Evolutionary conservation across 2,113 vertebrate species (phyloP).

Genomic region (Charadrius vociferus): DNA sequence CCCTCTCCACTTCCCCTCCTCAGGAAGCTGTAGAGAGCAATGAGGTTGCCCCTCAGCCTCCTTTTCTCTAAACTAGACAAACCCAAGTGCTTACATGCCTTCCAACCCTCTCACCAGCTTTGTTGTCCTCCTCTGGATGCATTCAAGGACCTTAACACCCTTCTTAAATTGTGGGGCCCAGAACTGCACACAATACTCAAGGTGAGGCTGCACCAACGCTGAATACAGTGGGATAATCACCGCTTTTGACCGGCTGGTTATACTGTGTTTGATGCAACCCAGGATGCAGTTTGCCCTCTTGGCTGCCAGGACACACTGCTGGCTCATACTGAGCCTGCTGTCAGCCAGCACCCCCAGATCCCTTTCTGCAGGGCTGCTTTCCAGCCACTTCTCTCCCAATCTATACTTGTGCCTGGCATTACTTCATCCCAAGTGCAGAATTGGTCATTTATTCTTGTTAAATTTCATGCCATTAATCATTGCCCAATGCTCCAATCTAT

Average conservation of each 20-base stretch:
- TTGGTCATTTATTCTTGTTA: background rate
- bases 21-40: background rate
- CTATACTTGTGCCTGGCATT: background rate
- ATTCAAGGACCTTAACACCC: background rate
- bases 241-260: rapidly evolving
- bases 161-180: background rate
- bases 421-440: background rate
- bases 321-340: background rate
- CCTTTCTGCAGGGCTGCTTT: background rate
- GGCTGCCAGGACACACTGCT: background rate
- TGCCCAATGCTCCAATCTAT: background rate
- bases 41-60: background rate
- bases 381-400: background rate
- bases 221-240: background rate
- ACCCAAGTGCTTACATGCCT: background rate
- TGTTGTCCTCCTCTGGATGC: background rate
- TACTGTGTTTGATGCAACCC: too few relatives aligned
- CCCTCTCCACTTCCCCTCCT: background rate
- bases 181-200: too few relatives aligned
- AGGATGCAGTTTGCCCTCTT: background rate
- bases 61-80: background rate
- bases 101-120: background rate
- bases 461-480: background rate
- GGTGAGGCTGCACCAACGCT: background rate
- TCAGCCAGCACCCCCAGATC: background rate